Evolutionary conservation across 2,888 invertebrate genomes (phyloP).

Genomic region (Aromia moschata): DNA sequence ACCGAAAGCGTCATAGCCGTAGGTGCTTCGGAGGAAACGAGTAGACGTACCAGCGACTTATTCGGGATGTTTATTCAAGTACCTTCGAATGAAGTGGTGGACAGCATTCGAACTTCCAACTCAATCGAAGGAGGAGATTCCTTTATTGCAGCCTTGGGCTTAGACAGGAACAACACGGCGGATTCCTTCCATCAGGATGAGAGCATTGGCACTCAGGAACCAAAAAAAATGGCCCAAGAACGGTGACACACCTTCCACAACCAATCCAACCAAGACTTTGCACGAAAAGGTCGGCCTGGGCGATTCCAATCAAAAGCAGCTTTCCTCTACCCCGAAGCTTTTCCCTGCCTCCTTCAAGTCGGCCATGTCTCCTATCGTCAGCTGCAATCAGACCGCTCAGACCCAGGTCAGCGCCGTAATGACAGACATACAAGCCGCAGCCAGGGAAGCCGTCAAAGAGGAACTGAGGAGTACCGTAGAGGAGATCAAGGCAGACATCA

Average conservation of each 20-base stretch:
- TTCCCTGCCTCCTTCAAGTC: slow-evolving; percentile 13
- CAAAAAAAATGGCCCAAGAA: slow-evolving; percentile 20
- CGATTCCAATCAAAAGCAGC: slow-evolving; percentile 34
- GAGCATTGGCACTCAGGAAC: slow-evolving; percentile 13
- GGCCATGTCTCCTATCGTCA: slow-evolving; percentile 34
- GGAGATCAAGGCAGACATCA: slow-evolving; percentile 46
- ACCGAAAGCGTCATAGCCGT: slow-evolving; percentile 9
- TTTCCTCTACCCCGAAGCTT: slow-evolving; percentile 41
- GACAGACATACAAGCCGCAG: slow-evolving; percentile 25
- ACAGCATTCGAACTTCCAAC: slow-evolving; percentile 14
- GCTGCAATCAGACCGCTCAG: background rate
- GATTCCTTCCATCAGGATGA: slow-evolving; percentile 30
- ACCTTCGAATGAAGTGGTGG: slow-evolving; percentile 22
- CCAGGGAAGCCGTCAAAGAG: slow-evolving; percentile 40
- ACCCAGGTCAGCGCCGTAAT: slow-evolving; percentile 11
- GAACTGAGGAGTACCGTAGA: slow-evolving; percentile 46
- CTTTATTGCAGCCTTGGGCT: slow-evolving; percentile 52
- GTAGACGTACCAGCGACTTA: slow-evolving; percentile 37
- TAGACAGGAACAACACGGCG: slow-evolving; percentile 38
- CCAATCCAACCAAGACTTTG: slow-evolving; percentile 21
- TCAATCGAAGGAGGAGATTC: slow-evolving; percentile 49
- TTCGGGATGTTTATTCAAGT: slow-evolving; percentile 39
- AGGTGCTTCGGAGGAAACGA: slow-evolving; percentile 10
- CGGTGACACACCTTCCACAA: slow-evolving; percentile 22
- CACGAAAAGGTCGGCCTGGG: slow-evolving; percentile 23